Evolutionary conservation across 2,888 invertebrate genomes (phyloP), one percentile per base, ranked within the genome.

Genomic region (Lottia gigantea): DNA sequence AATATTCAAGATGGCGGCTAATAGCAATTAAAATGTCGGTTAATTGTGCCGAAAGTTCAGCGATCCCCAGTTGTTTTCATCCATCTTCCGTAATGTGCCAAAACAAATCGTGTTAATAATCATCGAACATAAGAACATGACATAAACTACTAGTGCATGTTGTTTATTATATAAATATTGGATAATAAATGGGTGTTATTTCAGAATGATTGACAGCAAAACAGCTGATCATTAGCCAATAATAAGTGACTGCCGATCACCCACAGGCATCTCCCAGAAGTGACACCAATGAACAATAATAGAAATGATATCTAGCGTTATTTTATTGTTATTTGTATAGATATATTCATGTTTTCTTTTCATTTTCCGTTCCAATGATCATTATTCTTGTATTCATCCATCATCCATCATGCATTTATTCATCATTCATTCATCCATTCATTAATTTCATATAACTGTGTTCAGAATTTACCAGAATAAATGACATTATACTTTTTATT

Each of bases 61-160:
- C 19, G 11, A 55, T 55, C 19, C 55, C 19, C 55, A 40, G 55
- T 55, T 19, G 55, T 55, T 23, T 55, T 19, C 55, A 55, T 55
- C 55, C 55, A 55, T 55, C 55, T 55, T 55, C 55, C 55, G 15
- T 55, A 55, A 55, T 55, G 55, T 55, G 55, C 55, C 55, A 55
- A 55, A 55, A 23, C 23, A 55, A 40, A 40, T 40, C 40, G 40
- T 40, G 40, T 40, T 40, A 40, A 40, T 40, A 40, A 40, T 40
- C 40, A 40, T 40, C 40, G 40, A 40, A 40, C 40, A 40, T 40
- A 40, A 40, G 40, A 40, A 40, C 40, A 40, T 40, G 40, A 40
- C 40, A 40, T 40, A 40, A 40, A 40, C 40, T 23, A 55, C 23
- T 23, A 55, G 55, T 23, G 11, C 19, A 2, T 23, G 55, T 55